Conservation (phyloP, 2,888 invertebrate species). For the Chrysotoxum bicinctum region DNA sequence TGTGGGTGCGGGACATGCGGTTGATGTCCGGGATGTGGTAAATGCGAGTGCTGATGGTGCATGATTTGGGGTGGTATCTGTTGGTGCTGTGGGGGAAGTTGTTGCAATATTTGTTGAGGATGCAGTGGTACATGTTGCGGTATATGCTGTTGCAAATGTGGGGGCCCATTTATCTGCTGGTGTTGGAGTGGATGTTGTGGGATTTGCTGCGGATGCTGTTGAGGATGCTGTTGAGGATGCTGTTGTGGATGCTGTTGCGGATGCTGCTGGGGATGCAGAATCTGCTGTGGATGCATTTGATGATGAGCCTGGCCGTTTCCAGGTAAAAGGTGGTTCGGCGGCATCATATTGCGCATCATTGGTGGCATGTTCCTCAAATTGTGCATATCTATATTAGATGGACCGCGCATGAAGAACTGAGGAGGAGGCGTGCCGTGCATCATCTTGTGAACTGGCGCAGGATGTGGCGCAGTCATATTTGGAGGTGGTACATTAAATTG, state of each 20-base stretch:
- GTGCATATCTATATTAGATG: constrained; percentile 49
- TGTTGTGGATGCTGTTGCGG: constrained; percentile 22
- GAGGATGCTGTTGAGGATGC: constrained; percentile 28
- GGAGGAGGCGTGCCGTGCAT: constrained; percentile 52
- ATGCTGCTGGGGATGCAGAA: constrained; percentile 17
- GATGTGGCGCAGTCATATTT: constrained; percentile 43
- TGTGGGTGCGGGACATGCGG: constrained; percentile 69
- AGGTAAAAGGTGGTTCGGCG: constrained; percentile 40
- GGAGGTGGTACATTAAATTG: constrained; percentile 75
- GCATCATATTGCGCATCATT: constrained; percentile 54
- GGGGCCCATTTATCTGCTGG: background rate
- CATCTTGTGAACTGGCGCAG: constrained; percentile 46
- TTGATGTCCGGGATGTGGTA: constrained; percentile 34
- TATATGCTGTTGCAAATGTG: constrained; percentile 17
- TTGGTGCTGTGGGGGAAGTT: constrained; percentile 10
- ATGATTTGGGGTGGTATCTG: constrained; percentile 27
- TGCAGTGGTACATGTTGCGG: constrained; percentile 17
- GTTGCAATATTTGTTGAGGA: constrained; percentile 20
- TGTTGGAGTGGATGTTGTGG: constrained; percentile 38
- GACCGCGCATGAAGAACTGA: constrained; percentile 64
- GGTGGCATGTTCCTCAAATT: constrained; percentile 58
- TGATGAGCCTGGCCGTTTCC: constrained; percentile 42
- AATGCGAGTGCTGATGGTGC: constrained; percentile 46
- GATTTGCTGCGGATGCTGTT: constrained; percentile 7
- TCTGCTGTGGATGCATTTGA: constrained; percentile 44